phyloP scores from a whole-genome alignment of 2,113 vertebrate species.

The Todiramphus saurophagus region DNA sequence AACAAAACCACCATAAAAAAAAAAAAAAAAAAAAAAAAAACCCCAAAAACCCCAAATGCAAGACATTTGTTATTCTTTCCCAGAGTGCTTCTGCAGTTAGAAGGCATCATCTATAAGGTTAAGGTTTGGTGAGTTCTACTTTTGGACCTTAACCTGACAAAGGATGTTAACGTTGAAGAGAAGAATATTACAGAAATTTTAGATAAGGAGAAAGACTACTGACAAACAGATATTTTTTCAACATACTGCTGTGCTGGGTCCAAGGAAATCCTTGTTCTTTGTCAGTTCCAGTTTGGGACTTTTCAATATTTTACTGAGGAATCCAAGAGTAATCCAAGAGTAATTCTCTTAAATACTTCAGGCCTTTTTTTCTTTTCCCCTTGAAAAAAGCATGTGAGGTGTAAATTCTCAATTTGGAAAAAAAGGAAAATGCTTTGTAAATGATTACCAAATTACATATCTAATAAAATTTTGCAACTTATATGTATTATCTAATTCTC shows the following conservation, averaged over 20 bases:
- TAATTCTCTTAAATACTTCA: background rate
- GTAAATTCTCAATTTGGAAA: background rate
- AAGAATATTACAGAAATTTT: background rate
- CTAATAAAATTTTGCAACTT: background rate
- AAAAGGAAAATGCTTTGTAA: background rate
- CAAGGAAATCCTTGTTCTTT: background rate
- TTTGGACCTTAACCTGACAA: background rate
- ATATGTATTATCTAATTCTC: background rate
- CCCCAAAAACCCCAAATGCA: accelerated
- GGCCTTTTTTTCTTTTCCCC: background rate
- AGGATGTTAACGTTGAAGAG: background rate
- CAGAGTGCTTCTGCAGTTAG: background rate
- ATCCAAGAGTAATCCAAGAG: background rate
- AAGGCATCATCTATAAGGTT: background rate
- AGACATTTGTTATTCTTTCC: background rate
- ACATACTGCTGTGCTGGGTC: accelerated
- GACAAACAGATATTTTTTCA: background rate
- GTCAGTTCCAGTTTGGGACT: background rate
- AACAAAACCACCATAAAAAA: background rate
- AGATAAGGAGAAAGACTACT: background rate
- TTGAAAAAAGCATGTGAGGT: background rate
- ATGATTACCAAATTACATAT: background rate
- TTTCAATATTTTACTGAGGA: background rate
- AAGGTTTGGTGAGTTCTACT: background rate
- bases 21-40: background rate